Evolutionary conservation across 2,888 invertebrate genomes (phyloP), one percentile per base, ranked within the genome.

Genomic region (Lepidocyrtoides sp.): DNA sequence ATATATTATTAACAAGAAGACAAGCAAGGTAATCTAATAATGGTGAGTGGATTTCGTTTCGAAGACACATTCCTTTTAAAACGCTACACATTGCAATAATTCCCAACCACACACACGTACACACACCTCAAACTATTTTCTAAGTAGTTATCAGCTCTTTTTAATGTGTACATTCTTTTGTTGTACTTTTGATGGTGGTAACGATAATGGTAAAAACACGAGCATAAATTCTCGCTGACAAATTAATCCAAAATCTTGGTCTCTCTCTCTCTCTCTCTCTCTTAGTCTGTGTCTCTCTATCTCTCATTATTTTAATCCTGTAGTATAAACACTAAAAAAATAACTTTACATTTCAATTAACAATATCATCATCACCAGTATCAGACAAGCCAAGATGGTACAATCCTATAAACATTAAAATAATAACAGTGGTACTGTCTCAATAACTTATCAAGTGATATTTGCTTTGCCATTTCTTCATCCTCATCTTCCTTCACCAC

Each of bases 331-430:
- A 41, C 8, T 8, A 41, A n/a, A 41, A 54, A 32, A 4, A 44
- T n/a, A 63, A 23, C 36, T 82, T 82, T 66, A 83, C 83, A 66
- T 36, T 83, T 83, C 83, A 66, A 83, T 83, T 66, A 81, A 77
- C 32, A 66, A 66, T 44, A 72, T 20, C 29, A 44, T 44, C 41
- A 44, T 72, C 72, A 72, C 23, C 57, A 63, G 1, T 10, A 72
- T 23, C 54, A 41, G 4, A 54, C 32, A 79, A 26, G 8, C 57
- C 32, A 54, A 48, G 44, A 48, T 20, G 23, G 17, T 17, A 17
- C 44, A 36, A 66, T 60, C 60, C 3, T 60, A 8, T 8, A 20
- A 2, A 69, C 14, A 69, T 17, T 69, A n/a, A n/a, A n/a, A n/a
- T n/a, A n/a, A n/a, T n/a, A 17, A 26, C n/a, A n/a, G n/a, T n/a